Percentiles rank a stretch among this genome's conserved stretches.
phyloP scores from a whole-genome alignment of 2,113 vertebrate genomes.

The Chionis minor region DNA sequence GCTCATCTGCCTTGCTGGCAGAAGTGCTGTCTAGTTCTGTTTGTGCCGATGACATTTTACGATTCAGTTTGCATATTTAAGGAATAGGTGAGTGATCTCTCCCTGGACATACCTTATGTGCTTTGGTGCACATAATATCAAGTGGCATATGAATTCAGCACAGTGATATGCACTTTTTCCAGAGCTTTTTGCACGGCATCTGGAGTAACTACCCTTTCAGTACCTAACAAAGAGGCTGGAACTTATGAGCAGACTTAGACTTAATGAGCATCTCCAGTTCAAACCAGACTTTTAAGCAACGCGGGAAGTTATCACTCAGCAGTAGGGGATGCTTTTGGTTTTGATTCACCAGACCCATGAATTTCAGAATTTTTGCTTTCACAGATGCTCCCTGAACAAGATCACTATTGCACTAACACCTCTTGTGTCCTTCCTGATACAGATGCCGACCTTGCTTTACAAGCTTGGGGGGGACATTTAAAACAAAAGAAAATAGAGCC shows the following conservation, averaged over 20 bases:
- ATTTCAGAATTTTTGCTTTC: background rate
- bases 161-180: conserved; percentile 10
- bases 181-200: background rate
- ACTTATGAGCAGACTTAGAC: background rate
- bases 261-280: background rate
- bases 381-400: background rate
- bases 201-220: conserved; percentile 32
- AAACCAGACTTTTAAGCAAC: background rate
- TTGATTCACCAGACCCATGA: background rate
- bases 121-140: conserved; percentile 53
- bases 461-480: background rate
- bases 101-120: conserved; percentile 63
- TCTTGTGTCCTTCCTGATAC: background rate
- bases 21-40: background rate
- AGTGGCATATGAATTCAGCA: conserved; percentile 46
- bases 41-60: conserved; percentile 26
- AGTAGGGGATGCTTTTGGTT: background rate
- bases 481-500: conserved; percentile 11
- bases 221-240: background rate
- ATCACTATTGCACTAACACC: background rate
- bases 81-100: conserved; percentile 42
- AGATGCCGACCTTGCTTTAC: background rate
- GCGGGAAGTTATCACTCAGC: background rate
- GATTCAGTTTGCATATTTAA: conserved; percentile 53
- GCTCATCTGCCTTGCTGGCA: background rate